Conservation (phyloP, 2,888 invertebrate species). For the Lasioglossum oenotherae region DNA sequence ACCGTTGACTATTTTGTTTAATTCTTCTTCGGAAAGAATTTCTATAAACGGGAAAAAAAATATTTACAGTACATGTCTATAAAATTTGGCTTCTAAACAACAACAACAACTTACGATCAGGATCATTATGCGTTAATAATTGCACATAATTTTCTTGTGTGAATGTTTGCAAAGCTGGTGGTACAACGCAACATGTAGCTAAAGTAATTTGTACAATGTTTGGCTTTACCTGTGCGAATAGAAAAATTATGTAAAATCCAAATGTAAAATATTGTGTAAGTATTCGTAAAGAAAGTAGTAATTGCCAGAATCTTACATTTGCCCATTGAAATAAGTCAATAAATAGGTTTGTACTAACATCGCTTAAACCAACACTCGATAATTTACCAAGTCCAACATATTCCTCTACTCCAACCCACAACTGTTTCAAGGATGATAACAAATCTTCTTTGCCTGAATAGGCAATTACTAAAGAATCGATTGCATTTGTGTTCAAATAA, state of each 20-base stretch:
- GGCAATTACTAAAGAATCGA: constrained; percentile 94
- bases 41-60: constrained; percentile 82
- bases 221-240: constrained; percentile 88
- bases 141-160: constrained; percentile 96
- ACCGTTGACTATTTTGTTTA: constrained; percentile 86
- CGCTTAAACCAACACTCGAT: constrained; percentile 91
- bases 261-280: neutral
- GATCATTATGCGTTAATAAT: constrained; percentile 97
- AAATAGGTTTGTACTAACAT: constrained; percentile 93
- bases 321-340: constrained; percentile 91
- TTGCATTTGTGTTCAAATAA: constrained; percentile 89
- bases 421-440: constrained; percentile 86
- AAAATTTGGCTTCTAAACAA: constrained; percentile 15
- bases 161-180: constrained; percentile 94
- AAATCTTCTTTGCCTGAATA: constrained; percentile 87
- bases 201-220: constrained; percentile 96
- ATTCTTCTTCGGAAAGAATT: constrained; percentile 86
- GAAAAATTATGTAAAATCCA: constrained; percentile 31
- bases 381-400: constrained; percentile 89
- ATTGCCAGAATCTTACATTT: constrained; percentile 82
- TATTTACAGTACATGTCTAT: constrained; percentile 30
- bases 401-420: constrained; percentile 92
- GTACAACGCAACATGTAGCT: constrained; percentile 97
- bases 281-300: neutral
- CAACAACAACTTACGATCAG: constrained; percentile 88